A percentile compares a stretch with the other conserved stretches of the same genome.
Conservation (phyloP, 2,113 vertebrate species). For the Columbina picui region DNA sequence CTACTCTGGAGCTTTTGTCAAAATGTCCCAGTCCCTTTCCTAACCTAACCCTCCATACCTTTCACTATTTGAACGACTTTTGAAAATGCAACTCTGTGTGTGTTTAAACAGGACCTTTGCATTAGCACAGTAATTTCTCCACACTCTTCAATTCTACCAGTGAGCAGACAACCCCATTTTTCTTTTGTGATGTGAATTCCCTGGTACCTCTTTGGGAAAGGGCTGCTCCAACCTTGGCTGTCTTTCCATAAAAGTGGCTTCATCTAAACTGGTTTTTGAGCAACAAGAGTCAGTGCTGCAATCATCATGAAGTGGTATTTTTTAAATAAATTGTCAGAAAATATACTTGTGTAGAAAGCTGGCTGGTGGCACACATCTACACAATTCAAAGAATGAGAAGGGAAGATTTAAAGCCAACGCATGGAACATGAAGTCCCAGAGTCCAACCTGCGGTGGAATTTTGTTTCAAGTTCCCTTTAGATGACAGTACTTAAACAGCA, state of each 20-base stretch:
- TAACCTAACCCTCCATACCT: neutral
- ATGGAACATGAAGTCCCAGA: neutral
- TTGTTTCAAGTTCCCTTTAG: neutral
- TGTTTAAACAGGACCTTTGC: neutral
- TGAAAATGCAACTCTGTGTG: neutral
- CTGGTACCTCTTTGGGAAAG: neutral
- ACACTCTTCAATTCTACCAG: neutral
- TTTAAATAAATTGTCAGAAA: neutral
- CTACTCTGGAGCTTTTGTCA: neutral
- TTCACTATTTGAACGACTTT: neutral
- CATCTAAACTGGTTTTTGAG: neutral
- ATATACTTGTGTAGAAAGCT: neutral
- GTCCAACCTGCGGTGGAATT: neutral
- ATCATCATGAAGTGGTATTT: accelerated
- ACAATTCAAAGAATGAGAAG: neutral
- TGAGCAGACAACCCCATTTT: neutral
- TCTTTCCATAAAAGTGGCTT: neutral
- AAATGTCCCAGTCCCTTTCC: neutral
- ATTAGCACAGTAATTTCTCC: neutral
- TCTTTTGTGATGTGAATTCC: neutral
- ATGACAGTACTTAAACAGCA: neutral
- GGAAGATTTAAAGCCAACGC: neutral
- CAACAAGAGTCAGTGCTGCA: neutral
- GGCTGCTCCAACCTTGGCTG: neutral
- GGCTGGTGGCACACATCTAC: neutral